These are phyloP conservation scores for Brotula barbata DNA, from an alignment of 2,797 vertebrate genomes.

Conservation along the genomic window DNA sequence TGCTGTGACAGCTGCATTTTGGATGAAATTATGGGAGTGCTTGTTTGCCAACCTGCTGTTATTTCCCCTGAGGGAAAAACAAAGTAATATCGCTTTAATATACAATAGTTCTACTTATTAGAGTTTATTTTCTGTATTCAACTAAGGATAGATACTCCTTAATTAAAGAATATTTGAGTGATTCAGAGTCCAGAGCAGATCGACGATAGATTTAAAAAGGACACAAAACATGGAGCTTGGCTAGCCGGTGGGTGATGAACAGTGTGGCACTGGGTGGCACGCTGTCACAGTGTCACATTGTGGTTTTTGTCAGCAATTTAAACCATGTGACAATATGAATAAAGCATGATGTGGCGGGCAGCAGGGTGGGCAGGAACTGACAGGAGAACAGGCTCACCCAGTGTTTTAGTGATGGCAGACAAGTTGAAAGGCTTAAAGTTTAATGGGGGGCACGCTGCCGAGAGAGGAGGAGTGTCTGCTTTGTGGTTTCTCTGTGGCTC, in stretches of 20 bases:
- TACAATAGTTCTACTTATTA: too few relatives aligned
- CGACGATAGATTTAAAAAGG: not conserved
- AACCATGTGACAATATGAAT: constrained; percentile 72
- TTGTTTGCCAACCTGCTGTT: too few relatives aligned
- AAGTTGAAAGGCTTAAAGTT: constrained; percentile 69
- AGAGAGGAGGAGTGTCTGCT: constrained; percentile 31
- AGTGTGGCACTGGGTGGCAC: constrained; percentile 40
- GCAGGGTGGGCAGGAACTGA: constrained; percentile 61
- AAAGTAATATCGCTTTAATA: too few relatives aligned
- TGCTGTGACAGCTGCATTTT: too few relatives aligned
- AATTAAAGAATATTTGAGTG: too few relatives aligned
- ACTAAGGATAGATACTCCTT: too few relatives aligned
- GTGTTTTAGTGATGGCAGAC: constrained; percentile 67
- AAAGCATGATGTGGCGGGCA: constrained; percentile 69
- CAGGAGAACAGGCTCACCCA: constrained; percentile 68
- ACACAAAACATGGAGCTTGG: constrained; percentile 6
- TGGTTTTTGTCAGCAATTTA: constrained; percentile 57
- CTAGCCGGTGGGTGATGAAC: constrained; percentile 34
- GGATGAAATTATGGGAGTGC: too few relatives aligned
- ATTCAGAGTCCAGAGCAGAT: too few relatives aligned
- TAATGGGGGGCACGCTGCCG: constrained; percentile 61
- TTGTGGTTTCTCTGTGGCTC: constrained; percentile 50
- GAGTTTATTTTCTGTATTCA: too few relatives aligned
- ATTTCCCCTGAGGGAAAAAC: too few relatives aligned
- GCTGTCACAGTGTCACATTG: constrained; percentile 48